Evolutionary conservation across 2,888 invertebrate species (phyloP).

Genomic region (Erannis defoliaria): DNA sequence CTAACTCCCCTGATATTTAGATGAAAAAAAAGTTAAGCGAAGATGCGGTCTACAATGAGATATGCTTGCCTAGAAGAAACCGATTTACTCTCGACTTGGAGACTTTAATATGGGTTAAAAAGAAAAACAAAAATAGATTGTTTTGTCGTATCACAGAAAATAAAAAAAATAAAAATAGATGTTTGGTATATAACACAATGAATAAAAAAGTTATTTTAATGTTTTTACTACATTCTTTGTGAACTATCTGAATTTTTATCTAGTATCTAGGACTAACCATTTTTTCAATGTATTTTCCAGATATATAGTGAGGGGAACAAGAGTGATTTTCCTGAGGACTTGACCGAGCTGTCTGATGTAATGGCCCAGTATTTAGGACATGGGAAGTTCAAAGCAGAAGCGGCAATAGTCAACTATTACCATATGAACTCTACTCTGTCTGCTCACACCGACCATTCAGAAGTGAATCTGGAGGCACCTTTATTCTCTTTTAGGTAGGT

Average conservation of each 20-base stretch:
- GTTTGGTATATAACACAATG: too few species aligned
- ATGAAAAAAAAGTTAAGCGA: too few species aligned
- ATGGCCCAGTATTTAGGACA: constrained; percentile 88
- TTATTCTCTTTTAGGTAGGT: constrained; percentile 94
- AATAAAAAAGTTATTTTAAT: not conserved
- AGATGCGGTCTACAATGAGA: too few species aligned
- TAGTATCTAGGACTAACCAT: not conserved
- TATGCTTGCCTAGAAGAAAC: too few species aligned
- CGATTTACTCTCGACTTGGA: too few species aligned
- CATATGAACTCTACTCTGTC: constrained; percentile 96
- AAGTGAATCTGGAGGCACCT: constrained; percentile 94
- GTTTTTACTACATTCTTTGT: not conserved
- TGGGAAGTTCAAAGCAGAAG: constrained; percentile 91
- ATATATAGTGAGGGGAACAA: constrained; percentile 90
- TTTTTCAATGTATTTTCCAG: constrained; percentile 63
- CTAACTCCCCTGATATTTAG: too few species aligned
- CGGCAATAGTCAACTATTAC: constrained; percentile 98
- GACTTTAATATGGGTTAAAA: too few species aligned
- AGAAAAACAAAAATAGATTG: too few species aligned
- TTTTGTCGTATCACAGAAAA: too few species aligned
- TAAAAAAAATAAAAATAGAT: too few species aligned
- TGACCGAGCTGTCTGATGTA: constrained; percentile 88
- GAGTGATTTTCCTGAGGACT: constrained; percentile 91
- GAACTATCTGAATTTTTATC: not conserved
- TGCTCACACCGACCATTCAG: constrained; percentile 98